These are phyloP conservation scores for Ecliptopera silaceata DNA, from an alignment of 2,888 invertebrate species.

Conservation along the genomic window DNA sequence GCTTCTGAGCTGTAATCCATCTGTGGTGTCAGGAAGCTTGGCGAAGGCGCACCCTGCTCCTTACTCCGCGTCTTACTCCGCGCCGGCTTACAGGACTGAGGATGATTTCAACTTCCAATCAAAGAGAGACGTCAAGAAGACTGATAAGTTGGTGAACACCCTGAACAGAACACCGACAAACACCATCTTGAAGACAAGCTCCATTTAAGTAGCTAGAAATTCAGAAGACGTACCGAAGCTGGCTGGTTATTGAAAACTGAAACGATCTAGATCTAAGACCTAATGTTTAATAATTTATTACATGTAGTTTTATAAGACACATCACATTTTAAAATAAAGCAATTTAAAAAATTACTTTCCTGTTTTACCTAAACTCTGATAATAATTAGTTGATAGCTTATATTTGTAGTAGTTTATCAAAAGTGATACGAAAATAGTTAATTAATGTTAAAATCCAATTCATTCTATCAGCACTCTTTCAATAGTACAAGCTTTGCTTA, in stretches of 20 bases:
- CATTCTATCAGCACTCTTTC: too few relatives aligned
- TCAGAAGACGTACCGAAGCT: slow-evolving; percentile 1
- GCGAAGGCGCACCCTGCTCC: slow-evolving; percentile 55
- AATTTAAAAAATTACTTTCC: slow-evolving; percentile 27
- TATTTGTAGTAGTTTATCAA: too few relatives aligned
- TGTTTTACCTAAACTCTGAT: slow-evolving; percentile 3
- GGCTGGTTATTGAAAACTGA: slow-evolving; percentile 10
- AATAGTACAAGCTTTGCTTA: too few relatives aligned
- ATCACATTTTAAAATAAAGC: slow-evolving; percentile 44
- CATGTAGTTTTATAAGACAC: slow-evolving; percentile 33
- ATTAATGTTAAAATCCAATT: too few relatives aligned
- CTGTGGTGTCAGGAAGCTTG: slow-evolving; percentile 65
- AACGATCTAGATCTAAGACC: slow-evolving; percentile 21
- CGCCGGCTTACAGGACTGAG: slow-evolving; percentile 59
- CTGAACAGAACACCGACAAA: slow-evolving; percentile 32
- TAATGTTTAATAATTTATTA: slow-evolving; percentile 32
- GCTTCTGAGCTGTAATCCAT: slow-evolving; percentile 72
- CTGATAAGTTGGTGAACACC: slow-evolving; percentile 33
- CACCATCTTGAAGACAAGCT: slow-evolving; percentile 39
- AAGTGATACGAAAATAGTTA: too few relatives aligned
- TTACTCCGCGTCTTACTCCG: slow-evolving; percentile 48
- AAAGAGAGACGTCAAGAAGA: slow-evolving; percentile 61
- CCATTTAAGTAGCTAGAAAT: slow-evolving; percentile 35
- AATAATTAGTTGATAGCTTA: too few relatives aligned
- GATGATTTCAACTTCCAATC: slow-evolving; percentile 61